These are phyloP conservation scores for Uropsilus gracilis DNA, from an alignment of 2,113 vertebrate genomes.

Conservation along the genomic window DNA sequence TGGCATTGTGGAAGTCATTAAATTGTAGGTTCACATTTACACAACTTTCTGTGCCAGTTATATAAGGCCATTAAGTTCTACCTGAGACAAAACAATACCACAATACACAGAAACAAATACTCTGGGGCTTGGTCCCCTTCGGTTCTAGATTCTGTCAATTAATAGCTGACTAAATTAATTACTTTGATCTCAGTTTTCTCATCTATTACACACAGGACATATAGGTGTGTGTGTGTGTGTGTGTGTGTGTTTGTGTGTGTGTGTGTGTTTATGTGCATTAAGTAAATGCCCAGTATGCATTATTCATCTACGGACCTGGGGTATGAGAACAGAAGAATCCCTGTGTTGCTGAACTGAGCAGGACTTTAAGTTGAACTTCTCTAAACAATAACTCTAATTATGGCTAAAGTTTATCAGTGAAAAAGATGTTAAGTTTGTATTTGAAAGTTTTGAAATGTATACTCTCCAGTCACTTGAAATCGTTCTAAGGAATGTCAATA, in stretches of 20 bases:
- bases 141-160: not conserved
- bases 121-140: not conserved
- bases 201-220: not conserved
- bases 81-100: not conserved
- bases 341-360: fast-evolving
- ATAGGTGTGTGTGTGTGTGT: not conserved
- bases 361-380: not conserved
- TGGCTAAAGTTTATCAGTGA: not conserved
- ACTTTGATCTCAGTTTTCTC: not conserved
- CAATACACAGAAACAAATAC: not conserved
- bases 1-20: too few relatives aligned
- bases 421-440: not conserved
- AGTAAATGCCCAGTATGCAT: not conserved
- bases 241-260: not conserved
- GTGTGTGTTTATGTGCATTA: not conserved
- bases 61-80: not conserved
- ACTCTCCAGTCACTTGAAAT: not conserved
- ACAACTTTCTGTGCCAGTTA: not conserved
- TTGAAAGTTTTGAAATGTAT: not conserved
- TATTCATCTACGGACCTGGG: too few relatives aligned
- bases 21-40: not conserved
- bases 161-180: not conserved
- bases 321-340: not conserved
- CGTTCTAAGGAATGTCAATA: not conserved
- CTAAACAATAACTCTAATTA: not conserved